Evolutionary conservation across 2,113 vertebrate genomes (phyloP).

Genomic region (Myiozetetes cayanensis): DNA sequence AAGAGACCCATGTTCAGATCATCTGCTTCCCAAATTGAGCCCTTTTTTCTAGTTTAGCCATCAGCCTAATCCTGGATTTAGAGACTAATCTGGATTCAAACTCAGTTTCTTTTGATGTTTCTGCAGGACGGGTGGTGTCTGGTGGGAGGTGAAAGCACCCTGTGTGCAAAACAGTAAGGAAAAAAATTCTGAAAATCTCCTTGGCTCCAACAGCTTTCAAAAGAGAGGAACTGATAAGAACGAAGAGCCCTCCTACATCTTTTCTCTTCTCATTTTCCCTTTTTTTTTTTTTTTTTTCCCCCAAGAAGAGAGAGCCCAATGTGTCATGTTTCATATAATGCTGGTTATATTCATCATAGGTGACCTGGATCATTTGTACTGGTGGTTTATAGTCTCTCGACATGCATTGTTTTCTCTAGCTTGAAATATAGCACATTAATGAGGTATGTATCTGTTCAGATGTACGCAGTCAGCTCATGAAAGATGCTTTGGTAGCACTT

Average conservation of each 20-base stretch:
- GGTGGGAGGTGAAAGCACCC: neutral
- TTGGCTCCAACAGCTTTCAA: slow-evolving; percentile 23
- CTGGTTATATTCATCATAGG: slow-evolving; percentile 66
- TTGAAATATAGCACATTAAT: slow-evolving; percentile 77
- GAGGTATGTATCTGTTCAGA: slow-evolving; percentile 69
- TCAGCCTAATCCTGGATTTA: slow-evolving; percentile 27
- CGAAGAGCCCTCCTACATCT: neutral
- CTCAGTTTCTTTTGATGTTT: slow-evolving; percentile 2
- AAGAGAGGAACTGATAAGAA: slow-evolving; percentile 36
- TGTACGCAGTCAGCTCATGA: slow-evolving; percentile 45
- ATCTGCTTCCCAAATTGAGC: neutral
- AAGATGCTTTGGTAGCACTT: slow-evolving; percentile 55
- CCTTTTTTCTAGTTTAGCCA: neutral
- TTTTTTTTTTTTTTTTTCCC: neutral
- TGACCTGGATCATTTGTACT: slow-evolving; percentile 73
- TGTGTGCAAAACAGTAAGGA: neutral
- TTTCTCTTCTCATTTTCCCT: neutral
- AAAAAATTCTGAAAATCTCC: neutral
- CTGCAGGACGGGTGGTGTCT: neutral
- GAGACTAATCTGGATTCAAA: slow-evolving; percentile 26
- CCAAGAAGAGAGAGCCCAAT: neutral
- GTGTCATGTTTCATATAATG: slow-evolving; percentile 29
- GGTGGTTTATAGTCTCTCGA: slow-evolving; percentile 73
- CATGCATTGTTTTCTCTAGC: slow-evolving; percentile 68
- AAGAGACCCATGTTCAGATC: neutral